Evolutionary conservation across 1,140 invertebrate genomes (phyloP), one percentile per base, ranked within the genome.

Genomic region (Drosophila santomea): DNA sequence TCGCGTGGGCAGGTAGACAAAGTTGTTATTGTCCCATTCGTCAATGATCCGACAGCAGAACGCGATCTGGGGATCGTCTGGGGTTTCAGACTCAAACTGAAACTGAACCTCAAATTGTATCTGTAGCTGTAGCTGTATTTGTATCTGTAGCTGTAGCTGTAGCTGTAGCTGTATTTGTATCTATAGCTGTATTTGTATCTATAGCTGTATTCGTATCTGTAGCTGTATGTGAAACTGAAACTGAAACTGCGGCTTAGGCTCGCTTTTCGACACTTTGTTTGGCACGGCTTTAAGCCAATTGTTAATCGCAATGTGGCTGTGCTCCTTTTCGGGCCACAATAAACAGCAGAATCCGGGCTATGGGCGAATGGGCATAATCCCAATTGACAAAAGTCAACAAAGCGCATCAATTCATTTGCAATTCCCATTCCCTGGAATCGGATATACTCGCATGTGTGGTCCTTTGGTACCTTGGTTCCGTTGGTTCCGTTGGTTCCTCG

Each of bases 331-430:
- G 50, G 32, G 10, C 10, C 45, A 38, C 12, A 39, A 15, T 14
- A 39, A 25, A 20, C 35, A 15, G 14, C 10, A 20, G 32, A 52
- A 23, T 3, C 17, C 14, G 32, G 32, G 23, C 35, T n/a, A 32
- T 44, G 23, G 2, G 47, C 61, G 69, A 52, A 54, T 50, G 69
- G 71, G 59, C 41, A 80, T 84, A 83, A 83, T 83, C 83, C 83
- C 82, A 88, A 85, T 88, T 88, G 83, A 86, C 82, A 88, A 86
- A 86, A 86, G 82, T 88, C 83, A 86, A 86, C 82, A 86, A 85
- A 85, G 82, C 82, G 82, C 82, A 85, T 85, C 83, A 85, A 86
- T 83, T 86, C 82, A 86, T 86, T 86, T 86, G 79, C 83, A 88
- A 88, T 86, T 88, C 75, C 75, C 64, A 43, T 47, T 64, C 28